These are phyloP conservation scores for Cataglyphis albicans DNA, from an alignment of 2,888 invertebrate species.

Conservation along the genomic window DNA sequence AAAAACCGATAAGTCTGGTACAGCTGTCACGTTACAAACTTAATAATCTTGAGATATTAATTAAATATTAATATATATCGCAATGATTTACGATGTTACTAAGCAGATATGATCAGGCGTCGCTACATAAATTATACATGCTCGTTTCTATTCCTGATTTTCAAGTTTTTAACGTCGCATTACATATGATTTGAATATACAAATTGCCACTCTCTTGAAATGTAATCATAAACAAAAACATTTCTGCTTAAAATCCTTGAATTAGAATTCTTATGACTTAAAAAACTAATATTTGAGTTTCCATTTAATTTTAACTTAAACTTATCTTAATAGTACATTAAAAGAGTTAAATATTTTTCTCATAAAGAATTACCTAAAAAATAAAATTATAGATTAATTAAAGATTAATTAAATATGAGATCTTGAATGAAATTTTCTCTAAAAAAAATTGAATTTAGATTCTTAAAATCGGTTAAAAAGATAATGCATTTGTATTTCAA, in stretches of 20 bases:
- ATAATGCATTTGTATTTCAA: background rate
- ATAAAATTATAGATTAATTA: background rate
- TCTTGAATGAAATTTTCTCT: background rate
- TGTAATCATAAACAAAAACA: background rate
- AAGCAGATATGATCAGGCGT: background rate
- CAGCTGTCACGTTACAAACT: background rate
- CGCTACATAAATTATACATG: constrained; percentile 27
- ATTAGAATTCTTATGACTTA: constrained; percentile 2
- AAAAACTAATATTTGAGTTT: background rate
- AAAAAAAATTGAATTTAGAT: background rate
- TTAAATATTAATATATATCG: constrained; percentile 36
- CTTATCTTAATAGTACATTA: constrained; percentile 6
- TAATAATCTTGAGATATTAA: background rate
- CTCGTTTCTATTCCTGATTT: constrained; percentile 27
- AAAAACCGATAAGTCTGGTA: background rate
- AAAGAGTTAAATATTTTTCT: background rate
- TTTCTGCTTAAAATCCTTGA: background rate
- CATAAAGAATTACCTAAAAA: background rate
- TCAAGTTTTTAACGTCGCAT: constrained; percentile 17
- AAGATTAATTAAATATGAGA: background rate
- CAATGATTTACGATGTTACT: constrained; percentile 19
- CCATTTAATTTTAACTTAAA: background rate
- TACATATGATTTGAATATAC: constrained; percentile 8
- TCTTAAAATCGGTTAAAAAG: background rate
- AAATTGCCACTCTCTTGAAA: background rate